Percentiles rank a stretch among this genome's conserved stretches.
These are phyloP conservation scores for Sylvia borin DNA, from an alignment of 2,797 vertebrate species.

Conservation along the genomic window DNA sequence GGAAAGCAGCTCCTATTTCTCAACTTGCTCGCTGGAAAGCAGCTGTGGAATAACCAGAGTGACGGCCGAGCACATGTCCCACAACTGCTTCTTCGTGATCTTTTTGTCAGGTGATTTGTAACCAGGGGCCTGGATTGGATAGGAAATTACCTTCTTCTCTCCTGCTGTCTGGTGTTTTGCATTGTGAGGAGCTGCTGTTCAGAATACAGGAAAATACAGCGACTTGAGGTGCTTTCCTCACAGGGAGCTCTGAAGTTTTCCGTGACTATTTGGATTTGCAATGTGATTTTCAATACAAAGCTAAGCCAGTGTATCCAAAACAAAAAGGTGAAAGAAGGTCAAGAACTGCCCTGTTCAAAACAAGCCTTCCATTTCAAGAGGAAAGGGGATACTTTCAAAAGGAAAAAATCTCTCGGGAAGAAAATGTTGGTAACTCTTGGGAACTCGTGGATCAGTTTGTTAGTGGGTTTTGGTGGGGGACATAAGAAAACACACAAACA, in stretches of 20 bases:
- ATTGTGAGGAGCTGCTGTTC: not conserved
- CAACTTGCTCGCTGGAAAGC: not conserved
- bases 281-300: not conserved
- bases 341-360: not conserved
- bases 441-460: not conserved
- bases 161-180: not conserved
- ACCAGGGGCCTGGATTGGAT: slow-evolving; percentile 24
- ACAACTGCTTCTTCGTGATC: not conserved
- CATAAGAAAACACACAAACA: not conserved
- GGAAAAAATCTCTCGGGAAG: not conserved
- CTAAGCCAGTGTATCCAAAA: not conserved
- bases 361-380: not conserved
- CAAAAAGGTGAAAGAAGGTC: not conserved
- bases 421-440: not conserved
- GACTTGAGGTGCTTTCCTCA: not conserved
- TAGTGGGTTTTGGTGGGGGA: not conserved
- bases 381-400: not conserved
- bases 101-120: slow-evolving; percentile 51
- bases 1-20: slow-evolving; percentile 31
- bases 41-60: slow-evolving; percentile 3
- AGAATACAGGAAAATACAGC: not conserved
- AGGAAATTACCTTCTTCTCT: not conserved
- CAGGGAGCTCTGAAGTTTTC: not conserved
- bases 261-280: not conserved
- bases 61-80: not conserved